Base-by-base conservation (phyloP, 2,113 vertebrate species). In the Ranitomeya imitator region DNA sequence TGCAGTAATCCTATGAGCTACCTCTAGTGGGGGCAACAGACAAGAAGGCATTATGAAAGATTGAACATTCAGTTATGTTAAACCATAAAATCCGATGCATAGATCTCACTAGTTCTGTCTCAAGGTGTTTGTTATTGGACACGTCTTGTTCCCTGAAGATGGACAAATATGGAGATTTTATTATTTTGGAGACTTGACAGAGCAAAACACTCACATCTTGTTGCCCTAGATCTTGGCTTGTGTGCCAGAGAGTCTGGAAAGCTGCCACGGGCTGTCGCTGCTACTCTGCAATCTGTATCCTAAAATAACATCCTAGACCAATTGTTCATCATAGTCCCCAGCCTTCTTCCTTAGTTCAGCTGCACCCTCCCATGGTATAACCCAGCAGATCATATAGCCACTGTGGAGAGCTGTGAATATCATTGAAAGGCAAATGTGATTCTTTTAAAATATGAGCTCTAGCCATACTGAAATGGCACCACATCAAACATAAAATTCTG, bases 111-210 rank as follows among this genome's bases (percentile, higher is more conserved):
- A 31, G 26, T 31, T 31, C 26, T 2, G 26, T 31, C 26, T 31
- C 26, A 31, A 31, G 26, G 26, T 31, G 26, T 31, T 31, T 31
- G 26, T 31, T 31, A 31, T 31, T 45, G 71, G 31, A 21, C 7
- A 76, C 37, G 16, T 45, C 8, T 0, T 10, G 1, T 51, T 76
- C 31, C 1, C 31, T 51, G 37, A 16, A 13, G 16, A 51, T 76
- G 71, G 71, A 74, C 31, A 76, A 76, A 69, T 80, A 73, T 92
- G 18, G 90, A 88, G 78, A 93, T 91, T 90, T 92, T 90, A 88
- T 52, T 76, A 52, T 83, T 83, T 52, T 54, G 45, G 81, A 83
- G 61, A 61, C 55, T 12, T 15, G 23, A 59, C 54, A 18, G 11
- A 54, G 78, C 7, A 26, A 79, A 79, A 31, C 54, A n/a, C n/a